These are phyloP conservation scores for Sycophaga agraensis DNA, from an alignment of 1,140 invertebrate species.

Conservation along the genomic window DNA sequence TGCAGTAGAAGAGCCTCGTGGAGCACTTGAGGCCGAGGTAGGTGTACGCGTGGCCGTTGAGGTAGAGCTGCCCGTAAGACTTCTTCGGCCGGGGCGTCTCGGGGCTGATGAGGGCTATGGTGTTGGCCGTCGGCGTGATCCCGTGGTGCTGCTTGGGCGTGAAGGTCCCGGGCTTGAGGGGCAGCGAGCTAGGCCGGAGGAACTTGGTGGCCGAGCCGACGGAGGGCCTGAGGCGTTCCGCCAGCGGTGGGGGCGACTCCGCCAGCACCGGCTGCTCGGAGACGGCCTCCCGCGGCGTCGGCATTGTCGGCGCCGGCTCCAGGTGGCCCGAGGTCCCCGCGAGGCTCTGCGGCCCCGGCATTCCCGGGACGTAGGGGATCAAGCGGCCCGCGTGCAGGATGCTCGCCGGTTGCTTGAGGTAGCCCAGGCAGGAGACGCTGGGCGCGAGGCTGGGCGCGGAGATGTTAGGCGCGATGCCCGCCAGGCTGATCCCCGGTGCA, in stretches of 20 bases:
- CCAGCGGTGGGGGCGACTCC: not conserved
- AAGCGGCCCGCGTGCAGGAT: constrained; percentile 66
- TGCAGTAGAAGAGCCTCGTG: constrained; percentile 89
- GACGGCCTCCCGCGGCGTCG: not conserved
- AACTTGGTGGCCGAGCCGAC: constrained; percentile 63
- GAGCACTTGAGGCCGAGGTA: constrained; percentile 89
- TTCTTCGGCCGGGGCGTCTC: constrained; percentile 87
- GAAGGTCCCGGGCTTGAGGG: constrained; percentile 79
- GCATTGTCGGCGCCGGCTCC: constrained; percentile 42
- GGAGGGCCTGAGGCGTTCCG: not conserved
- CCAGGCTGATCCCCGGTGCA: constrained; percentile 34
- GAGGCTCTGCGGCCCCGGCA: constrained; percentile 75
- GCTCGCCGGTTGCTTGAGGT: constrained; percentile 46
- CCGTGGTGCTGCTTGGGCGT: constrained; percentile 76
- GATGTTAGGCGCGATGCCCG: constrained; percentile 62
- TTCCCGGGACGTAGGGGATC: constrained; percentile 81
- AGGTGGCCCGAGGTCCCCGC: constrained; percentile 84
- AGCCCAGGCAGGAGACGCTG: constrained; percentile 38
- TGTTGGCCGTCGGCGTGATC: constrained; percentile 74
- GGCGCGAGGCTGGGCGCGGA: constrained; percentile 62
- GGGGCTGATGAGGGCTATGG: constrained; percentile 75
- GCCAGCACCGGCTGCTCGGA: not conserved
- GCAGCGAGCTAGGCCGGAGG: constrained; percentile 74
- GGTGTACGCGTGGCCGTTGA: constrained; percentile 91
- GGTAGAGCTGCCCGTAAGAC: constrained; percentile 81